Evolutionary conservation across 2,888 invertebrate species (phyloP).

Genomic region (Stenchaetothrips biformis): DNA sequence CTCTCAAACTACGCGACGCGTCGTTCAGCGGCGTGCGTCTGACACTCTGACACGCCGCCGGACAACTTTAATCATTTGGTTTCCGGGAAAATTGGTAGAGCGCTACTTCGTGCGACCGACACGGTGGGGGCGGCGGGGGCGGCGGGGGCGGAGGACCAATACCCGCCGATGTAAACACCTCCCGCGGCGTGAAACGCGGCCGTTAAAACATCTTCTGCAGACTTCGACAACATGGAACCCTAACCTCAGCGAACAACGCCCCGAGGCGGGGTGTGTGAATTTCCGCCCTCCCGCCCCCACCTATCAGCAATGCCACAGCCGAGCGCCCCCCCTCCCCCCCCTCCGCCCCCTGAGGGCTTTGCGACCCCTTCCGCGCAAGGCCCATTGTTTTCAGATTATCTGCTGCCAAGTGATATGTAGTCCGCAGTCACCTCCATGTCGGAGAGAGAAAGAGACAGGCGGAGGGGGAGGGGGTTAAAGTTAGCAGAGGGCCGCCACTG

Average conservation of each 20-base stretch:
- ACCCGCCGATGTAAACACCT: no score
- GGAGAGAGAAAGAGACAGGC: neutral
- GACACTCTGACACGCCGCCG: neutral
- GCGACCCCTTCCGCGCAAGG: neutral
- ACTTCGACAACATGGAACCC: no score
- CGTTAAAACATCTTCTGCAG: no score
- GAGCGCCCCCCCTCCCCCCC: neutral
- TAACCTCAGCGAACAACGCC: no score
- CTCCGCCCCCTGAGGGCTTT: neutral
- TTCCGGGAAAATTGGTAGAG: neutral
- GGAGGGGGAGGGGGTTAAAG: neutral
- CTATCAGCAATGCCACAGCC: neutral
- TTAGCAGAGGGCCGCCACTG: neutral
- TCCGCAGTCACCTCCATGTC: slow-evolving; percentile 14
- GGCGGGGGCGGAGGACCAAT: neutral
- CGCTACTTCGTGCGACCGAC: no score
- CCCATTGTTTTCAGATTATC: slow-evolving; percentile 23
- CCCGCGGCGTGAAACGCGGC: no score
- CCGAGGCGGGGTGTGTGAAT: no score
- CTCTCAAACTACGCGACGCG: neutral
- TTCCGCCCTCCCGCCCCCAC: neutral
- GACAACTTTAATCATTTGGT: slow-evolving; percentile 17
- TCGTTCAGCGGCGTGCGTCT: neutral
- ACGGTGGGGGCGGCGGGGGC: neutral
- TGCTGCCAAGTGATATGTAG: slow-evolving; percentile 21